Percentiles rank a stretch among this genome's conserved stretches.
These are phyloP conservation scores for Carlito syrichta DNA, from an alignment of 2,113 vertebrate genomes.

Conservation along the genomic window DNA sequence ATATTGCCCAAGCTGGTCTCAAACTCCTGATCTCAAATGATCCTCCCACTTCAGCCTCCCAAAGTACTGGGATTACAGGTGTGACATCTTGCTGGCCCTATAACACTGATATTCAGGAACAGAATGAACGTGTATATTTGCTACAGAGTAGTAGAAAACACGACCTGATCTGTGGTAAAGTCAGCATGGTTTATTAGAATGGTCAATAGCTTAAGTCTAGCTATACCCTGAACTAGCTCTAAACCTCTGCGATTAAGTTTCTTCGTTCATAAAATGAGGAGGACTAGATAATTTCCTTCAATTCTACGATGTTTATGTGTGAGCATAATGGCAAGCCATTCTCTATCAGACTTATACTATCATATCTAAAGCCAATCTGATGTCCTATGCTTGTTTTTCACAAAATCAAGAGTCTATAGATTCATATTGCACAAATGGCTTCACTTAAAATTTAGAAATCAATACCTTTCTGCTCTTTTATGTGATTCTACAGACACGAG, in stretches of 20 bases:
- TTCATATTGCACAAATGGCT: not conserved
- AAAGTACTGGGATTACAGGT: too few species aligned
- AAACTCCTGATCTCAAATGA: too few species aligned
- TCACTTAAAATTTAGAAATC: not conserved
- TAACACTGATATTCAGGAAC: not conserved
- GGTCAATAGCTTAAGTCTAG: not conserved
- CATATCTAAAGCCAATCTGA: not conserved
- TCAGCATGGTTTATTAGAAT: not conserved
- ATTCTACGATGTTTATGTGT: not conserved
- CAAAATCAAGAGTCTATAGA: not conserved
- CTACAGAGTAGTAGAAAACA: not conserved
- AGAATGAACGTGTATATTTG: not conserved
- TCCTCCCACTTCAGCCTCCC: too few species aligned
- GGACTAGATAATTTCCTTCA: not conserved
- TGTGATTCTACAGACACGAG: not conserved
- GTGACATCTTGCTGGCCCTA: too few species aligned
- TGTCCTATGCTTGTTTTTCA: not conserved
- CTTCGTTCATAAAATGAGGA: not conserved
- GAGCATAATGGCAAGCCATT: not conserved
- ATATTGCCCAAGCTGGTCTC: too few species aligned
- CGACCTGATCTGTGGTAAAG: not conserved
- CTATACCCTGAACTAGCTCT: not conserved
- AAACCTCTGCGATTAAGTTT: not conserved
- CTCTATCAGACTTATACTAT: not conserved
- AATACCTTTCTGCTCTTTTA: constrained; percentile 1